These are phyloP conservation scores for Hippocampus barbouri DNA, from an alignment of 2,113 vertebrate species.

Conservation along the genomic window DNA sequence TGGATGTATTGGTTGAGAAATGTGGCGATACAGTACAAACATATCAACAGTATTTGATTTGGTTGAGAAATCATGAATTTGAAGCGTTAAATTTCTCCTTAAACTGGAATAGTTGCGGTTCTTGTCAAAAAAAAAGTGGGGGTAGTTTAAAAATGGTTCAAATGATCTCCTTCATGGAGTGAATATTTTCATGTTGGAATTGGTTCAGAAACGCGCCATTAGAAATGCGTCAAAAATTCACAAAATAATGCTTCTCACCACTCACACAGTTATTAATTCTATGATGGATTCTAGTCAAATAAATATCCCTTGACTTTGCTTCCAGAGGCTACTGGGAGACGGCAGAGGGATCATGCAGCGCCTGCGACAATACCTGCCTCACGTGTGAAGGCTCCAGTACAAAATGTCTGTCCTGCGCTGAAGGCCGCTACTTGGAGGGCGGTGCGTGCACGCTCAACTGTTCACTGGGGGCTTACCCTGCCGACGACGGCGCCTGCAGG, in stretches of 20 bases:
- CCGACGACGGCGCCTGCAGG: constrained; percentile 68
- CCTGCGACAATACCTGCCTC: constrained; percentile 68
- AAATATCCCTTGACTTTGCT: not conserved
- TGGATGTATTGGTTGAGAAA: too few species aligned
- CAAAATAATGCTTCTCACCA: not conserved
- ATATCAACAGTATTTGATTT: not conserved
- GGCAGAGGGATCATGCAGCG: constrained; percentile 57
- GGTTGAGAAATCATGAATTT: not conserved
- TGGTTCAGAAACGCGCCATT: not conserved
- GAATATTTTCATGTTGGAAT: not conserved
- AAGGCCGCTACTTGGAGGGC: constrained; percentile 65
- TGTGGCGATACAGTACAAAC: too few species aligned
- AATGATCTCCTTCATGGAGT: not conserved
- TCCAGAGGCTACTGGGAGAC: constrained; percentile 73
- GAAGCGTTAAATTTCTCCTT: too few species aligned
- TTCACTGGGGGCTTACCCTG: constrained; percentile 60
- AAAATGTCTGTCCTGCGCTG: constrained; percentile 72
- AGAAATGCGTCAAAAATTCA: not conserved
- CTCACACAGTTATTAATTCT: not conserved
- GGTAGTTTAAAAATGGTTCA: too few species aligned
- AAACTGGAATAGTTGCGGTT: too few species aligned
- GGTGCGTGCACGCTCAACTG: constrained; percentile 68
- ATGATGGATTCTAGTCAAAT: not conserved
- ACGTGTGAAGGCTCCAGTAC: constrained; percentile 70
- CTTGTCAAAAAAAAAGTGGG: too few species aligned